Evolutionary conservation across 2,797 vertebrate species (phyloP).

Genomic region (Gadopsis bispinosus): DNA sequence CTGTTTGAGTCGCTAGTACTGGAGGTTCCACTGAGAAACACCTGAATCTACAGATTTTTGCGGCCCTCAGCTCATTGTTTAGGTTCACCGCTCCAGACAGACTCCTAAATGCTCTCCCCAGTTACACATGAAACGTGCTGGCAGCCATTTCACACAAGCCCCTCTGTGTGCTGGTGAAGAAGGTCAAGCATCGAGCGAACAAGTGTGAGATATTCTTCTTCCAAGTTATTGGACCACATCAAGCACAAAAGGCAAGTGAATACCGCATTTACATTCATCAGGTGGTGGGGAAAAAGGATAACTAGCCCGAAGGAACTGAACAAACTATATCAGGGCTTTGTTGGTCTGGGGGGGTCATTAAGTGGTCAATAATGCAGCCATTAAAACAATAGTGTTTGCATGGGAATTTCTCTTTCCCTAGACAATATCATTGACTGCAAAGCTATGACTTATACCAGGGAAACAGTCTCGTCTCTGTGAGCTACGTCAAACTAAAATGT

Average conservation of each 20-base stretch:
- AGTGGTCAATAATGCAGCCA: slow-evolving; percentile 24
- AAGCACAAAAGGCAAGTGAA: slow-evolving; percentile 9
- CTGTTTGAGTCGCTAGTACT: background rate
- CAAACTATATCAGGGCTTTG: slow-evolving; percentile 6
- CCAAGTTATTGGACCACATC: background rate
- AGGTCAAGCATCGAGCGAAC: background rate
- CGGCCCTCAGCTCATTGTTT: background rate
- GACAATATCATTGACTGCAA: slow-evolving; percentile 22
- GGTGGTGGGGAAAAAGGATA: background rate
- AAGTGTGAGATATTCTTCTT: background rate
- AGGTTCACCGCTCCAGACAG: slow-evolving; percentile 18
- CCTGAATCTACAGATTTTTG: background rate
- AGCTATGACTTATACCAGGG: slow-evolving; percentile 15
- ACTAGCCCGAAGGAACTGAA: background rate
- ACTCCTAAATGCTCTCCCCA: background rate
- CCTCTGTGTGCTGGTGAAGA: slow-evolving; percentile 46
- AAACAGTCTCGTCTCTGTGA: slow-evolving; percentile 38
- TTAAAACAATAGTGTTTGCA: slow-evolving; percentile 19
- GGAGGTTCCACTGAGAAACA: background rate
- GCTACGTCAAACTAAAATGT: slow-evolving; percentile 35
- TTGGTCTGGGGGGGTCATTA: slow-evolving; percentile 9
- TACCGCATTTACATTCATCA: slow-evolving; percentile 60
- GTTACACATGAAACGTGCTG: background rate
- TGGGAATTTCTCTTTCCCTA: background rate
- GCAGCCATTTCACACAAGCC: background rate